Base-by-base conservation (phyloP, 2,113 vertebrate species). In the Saccopteryx bilineata region DNA sequence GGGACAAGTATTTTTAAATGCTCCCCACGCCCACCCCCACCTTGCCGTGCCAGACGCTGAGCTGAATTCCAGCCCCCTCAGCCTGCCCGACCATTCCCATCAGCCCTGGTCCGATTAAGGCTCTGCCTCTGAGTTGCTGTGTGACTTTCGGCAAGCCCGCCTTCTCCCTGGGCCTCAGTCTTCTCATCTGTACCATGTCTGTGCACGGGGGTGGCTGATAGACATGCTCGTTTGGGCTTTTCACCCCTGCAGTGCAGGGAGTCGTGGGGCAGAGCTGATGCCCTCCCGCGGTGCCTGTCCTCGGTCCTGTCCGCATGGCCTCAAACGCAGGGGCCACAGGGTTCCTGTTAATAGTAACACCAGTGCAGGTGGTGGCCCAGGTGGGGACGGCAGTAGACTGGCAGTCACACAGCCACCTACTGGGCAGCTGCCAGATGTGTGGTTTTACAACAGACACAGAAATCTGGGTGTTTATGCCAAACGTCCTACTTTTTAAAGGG, bases 261-360 rank as follows among this genome's bases (percentile, higher is more conserved):
- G 56, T 56, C 26, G 68, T 0, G 31, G 15, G 33, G 26, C 39
- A 24, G 18, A 76, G 54, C 69, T 46, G 13, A 93, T 58, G 28
- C 48, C 60, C 6, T 39, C n/a, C 23, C 9, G 5, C 14, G 33
- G 12, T 4, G 0, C 72, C 52, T 1, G 0, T 3, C 50, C 39
- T 81, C 24, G 28, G 24, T 52, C 63, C 50, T 65, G 71, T 23
- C 72, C n/a, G 23, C 33, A 28, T 66, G 39, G 7, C 60, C 33
- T 18, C 26, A 10, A 14, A 71, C 39, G 5, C 52, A 54, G 76
- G 68, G 17, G 19, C 23, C 63, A n/a, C n/a, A 31, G 93, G 48
- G 78, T 5, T 39, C 2, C 2, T 5, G 7, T 1, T 7, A 46
- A 72, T 79, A 3, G 65, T 75, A 4, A 88, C 28, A 33, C 19